These are phyloP conservation scores for Coryphaenoides rupestris DNA, from an alignment of 2,113 vertebrate species.

Conservation along the genomic window DNA sequence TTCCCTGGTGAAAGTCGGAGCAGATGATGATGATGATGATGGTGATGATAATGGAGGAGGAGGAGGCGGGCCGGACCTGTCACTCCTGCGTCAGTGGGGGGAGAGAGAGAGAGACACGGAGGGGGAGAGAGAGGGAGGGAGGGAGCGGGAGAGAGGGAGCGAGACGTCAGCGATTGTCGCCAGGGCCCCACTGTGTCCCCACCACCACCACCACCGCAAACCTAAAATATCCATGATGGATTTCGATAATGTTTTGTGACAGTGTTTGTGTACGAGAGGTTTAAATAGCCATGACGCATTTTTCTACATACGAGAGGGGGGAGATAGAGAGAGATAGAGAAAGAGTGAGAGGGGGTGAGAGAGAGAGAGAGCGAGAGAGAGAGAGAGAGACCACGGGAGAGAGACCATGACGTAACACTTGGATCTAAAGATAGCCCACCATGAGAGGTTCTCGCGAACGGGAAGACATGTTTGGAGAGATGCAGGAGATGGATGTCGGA, in stretches of 20 bases:
- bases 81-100: conserved; percentile 61
- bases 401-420: conserved; percentile 34
- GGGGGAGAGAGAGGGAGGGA: no score
- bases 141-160: background rate
- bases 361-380: no score
- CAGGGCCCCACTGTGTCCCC: background rate
- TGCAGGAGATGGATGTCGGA: conserved; percentile 35
- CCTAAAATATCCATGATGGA: conserved; percentile 7
- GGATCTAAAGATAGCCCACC: conserved; percentile 48
- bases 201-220: no score
- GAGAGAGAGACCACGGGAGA: no score
- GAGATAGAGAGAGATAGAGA: no score
- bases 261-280: conserved; percentile 48
- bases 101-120: background rate
- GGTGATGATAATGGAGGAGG: no score
- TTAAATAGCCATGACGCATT: conserved; percentile 35
- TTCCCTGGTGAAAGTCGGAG: conserved; percentile 50
- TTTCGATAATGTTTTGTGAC: conserved; percentile 53
- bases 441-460: conserved; percentile 27
- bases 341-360: no score
- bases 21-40: no score
- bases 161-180: conserved; percentile 44
- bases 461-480: conserved; percentile 43
- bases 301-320: no score
- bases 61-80: conserved; percentile 56